Percentiles rank a stretch among this genome's conserved stretches.
These are phyloP conservation scores for Enteromius anoplus DNA, from an alignment of 2,797 vertebrate species.

Conservation along the genomic window DNA sequence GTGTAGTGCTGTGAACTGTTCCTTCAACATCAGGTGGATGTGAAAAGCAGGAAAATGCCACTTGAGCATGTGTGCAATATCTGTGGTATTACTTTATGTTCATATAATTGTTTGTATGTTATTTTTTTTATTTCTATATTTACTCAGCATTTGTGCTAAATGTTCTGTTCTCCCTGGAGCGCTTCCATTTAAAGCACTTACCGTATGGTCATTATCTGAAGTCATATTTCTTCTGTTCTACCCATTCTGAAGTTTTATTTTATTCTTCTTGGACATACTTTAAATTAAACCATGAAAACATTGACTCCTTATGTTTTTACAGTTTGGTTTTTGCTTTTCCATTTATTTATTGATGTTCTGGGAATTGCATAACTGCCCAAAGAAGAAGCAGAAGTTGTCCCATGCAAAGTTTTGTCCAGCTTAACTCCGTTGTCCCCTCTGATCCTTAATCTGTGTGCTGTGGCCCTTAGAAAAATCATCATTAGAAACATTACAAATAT, in stretches of 20 bases:
- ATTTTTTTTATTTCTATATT: constrained; percentile 51
- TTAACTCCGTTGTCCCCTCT: neutral
- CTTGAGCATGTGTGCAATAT: constrained; percentile 81
- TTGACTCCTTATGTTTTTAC: neutral
- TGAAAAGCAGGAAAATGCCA: constrained; percentile 63
- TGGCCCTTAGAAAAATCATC: neutral
- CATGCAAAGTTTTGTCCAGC: neutral
- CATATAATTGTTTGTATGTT: constrained; percentile 60
- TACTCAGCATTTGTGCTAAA: constrained; percentile 54
- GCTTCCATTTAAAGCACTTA: constrained; percentile 63
- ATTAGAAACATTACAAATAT: neutral
- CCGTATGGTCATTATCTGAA: constrained; percentile 48
- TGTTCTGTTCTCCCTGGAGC: constrained; percentile 61
- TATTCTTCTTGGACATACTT: constrained; percentile 7
- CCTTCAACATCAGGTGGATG: constrained; percentile 6
- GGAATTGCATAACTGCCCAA: neutral
- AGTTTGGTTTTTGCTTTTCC: constrained; percentile 2
- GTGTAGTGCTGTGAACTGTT: constrained; percentile 18
- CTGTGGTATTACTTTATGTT: constrained; percentile 67
- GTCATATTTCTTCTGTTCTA: constrained; percentile 29
- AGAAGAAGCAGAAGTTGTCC: neutral
- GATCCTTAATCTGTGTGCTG: neutral
- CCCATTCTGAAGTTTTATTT: constrained; percentile 16
- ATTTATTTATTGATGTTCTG: neutral
- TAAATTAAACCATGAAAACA: constrained; percentile 3